These are phyloP conservation scores for Escarpia spicata DNA, from an alignment of 2,888 invertebrate species.

Conservation along the genomic window DNA sequence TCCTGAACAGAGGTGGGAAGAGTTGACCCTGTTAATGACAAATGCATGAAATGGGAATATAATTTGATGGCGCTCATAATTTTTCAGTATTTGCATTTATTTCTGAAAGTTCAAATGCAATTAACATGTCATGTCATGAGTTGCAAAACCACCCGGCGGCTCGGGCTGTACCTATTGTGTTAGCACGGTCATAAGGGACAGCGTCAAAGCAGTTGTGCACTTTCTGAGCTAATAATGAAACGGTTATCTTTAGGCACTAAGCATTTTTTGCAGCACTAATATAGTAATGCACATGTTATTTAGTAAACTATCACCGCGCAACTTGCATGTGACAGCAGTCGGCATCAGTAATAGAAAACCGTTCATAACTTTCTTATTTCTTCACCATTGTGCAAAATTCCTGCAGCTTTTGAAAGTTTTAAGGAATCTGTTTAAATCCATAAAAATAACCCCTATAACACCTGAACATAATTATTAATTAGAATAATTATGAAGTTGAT, in stretches of 20 bases:
- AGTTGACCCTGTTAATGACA: background rate
- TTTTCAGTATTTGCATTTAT: background rate
- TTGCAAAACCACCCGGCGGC: background rate
- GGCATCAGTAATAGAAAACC: background rate
- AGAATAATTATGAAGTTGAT: too few species aligned
- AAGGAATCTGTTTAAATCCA: too few species aligned
- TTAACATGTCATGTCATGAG: background rate
- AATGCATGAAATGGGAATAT: background rate
- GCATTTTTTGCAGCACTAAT: background rate
- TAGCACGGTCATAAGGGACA: background rate
- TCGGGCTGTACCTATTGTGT: background rate
- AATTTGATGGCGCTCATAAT: background rate
- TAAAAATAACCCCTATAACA: too few species aligned
- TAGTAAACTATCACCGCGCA: background rate
- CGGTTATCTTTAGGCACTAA: background rate
- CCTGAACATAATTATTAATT: too few species aligned
- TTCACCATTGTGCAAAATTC: too few species aligned
- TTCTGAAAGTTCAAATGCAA: background rate
- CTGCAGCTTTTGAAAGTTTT: too few species aligned
- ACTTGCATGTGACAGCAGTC: background rate
- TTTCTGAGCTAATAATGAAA: background rate
- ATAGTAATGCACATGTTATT: background rate
- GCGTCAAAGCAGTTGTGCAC: background rate
- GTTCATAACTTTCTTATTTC: too few species aligned
- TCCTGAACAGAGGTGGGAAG: constrained; percentile 28